Conservation (phyloP, 2,113 vertebrate genomes). For the Pithys albifrons region DNA sequence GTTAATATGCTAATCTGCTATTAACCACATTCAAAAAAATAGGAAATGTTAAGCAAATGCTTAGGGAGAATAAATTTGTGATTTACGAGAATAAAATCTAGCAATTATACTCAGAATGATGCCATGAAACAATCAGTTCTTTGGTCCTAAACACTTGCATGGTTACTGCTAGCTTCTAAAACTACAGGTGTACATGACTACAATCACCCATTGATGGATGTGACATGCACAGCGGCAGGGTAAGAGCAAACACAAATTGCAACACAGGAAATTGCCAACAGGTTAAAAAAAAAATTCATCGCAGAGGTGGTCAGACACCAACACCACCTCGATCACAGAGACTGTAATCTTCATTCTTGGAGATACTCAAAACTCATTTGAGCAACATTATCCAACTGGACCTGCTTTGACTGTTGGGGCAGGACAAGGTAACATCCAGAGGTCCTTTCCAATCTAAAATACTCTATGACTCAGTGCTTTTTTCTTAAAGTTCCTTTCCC, state of each 20-base stretch:
- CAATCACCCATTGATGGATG: fast-evolving
- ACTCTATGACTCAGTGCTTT: fast-evolving
- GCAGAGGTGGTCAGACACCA: neutral
- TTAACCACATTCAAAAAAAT: neutral
- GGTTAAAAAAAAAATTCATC: neutral
- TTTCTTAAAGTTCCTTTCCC: neutral
- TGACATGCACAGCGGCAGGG: neutral
- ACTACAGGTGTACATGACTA: neutral
- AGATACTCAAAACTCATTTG: neutral
- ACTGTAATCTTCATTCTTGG: neutral
- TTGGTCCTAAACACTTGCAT: neutral
- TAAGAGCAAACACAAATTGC: neutral
- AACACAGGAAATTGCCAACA: neutral
- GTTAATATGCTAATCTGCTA: neutral
- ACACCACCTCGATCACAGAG: neutral
- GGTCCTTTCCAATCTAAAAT: neutral
- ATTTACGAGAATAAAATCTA: neutral
- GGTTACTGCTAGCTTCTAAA: neutral
- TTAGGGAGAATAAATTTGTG: neutral
- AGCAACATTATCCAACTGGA: neutral
- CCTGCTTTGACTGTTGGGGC: neutral
- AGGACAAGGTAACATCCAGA: neutral
- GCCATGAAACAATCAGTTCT: neutral
- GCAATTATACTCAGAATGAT: neutral
- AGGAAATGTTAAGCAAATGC: neutral